phyloP scores from a whole-genome alignment of 2,888 invertebrate species.

The Syrista parreyssii region DNA sequence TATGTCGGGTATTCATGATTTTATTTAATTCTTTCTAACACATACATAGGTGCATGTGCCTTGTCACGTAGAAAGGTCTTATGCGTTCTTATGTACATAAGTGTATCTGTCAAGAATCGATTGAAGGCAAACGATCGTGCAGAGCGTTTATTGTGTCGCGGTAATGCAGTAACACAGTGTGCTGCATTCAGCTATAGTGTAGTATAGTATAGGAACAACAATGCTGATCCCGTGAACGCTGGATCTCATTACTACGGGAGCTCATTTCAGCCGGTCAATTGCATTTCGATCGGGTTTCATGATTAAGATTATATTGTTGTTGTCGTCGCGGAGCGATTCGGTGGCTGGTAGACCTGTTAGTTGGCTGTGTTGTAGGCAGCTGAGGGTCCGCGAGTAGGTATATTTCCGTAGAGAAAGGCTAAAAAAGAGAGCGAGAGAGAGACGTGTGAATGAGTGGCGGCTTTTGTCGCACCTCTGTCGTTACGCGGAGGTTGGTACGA shows the following conservation, averaged over 20 bases:
- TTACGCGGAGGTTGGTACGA: conserved; percentile 3
- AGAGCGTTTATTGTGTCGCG: conserved; percentile 21
- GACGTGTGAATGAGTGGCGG: background rate
- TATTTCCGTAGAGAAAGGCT: background rate
- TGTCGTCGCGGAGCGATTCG: conserved; percentile 20
- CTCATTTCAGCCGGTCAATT: conserved; percentile 58
- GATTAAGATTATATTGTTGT: conserved; percentile 53
- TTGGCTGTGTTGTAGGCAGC: background rate
- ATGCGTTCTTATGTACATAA: conserved; percentile 35
- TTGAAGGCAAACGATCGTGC: conserved; percentile 60
- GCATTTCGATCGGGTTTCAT: conserved; percentile 59
- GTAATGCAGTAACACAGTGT: conserved; percentile 10
- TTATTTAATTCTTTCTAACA: background rate
- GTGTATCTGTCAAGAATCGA: conserved; percentile 64
- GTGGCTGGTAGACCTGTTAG: background rate
- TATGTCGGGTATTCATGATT: background rate
- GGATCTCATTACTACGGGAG: conserved; percentile 54
- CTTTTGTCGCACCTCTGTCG: conserved; percentile 17
- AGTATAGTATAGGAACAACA: background rate
- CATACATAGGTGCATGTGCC: background rate
- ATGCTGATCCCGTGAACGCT: conserved; percentile 18
- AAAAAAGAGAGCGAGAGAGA: background rate
- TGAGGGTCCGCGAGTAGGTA: background rate
- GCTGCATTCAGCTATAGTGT: background rate
- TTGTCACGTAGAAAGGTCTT: background rate